Evolutionary conservation across 1,140 invertebrate species (phyloP).

Genomic region (Heterodera schachtii): DNA sequence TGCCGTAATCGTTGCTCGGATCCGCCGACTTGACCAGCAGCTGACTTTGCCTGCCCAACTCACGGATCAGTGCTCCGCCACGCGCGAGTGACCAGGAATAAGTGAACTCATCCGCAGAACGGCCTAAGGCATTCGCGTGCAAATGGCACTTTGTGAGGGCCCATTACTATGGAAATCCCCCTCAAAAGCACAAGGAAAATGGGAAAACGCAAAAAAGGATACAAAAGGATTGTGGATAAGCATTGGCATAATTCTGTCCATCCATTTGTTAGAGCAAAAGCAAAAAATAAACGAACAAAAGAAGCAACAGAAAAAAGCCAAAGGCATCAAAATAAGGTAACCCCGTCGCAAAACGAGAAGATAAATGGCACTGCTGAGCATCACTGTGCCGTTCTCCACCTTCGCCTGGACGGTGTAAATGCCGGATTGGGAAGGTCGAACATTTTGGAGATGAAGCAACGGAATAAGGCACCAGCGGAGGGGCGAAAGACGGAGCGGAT

Average conservation of each 20-base stretch:
- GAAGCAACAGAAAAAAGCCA: neutral
- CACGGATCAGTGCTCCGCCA: constrained; percentile 57
- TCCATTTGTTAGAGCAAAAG: neutral
- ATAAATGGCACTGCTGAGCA: constrained; percentile 37
- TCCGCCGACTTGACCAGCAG: constrained; percentile 58
- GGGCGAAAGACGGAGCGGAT: constrained; percentile 9
- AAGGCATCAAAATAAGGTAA: neutral
- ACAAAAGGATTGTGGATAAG: neutral
- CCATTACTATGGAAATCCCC: neutral
- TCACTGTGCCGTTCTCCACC: constrained; percentile 34
- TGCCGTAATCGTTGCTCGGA: constrained; percentile 63
- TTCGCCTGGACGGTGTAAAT: constrained; percentile 39
- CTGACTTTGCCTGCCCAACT: constrained; percentile 54
- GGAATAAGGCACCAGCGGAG: constrained; percentile 41
- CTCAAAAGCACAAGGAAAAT: neutral
- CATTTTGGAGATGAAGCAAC: constrained; percentile 39
- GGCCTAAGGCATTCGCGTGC: constrained; percentile 27
- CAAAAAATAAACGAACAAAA: neutral
- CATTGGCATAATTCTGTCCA: neutral
- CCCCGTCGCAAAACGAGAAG: constrained; percentile 31
- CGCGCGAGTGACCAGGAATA: constrained; percentile 63
- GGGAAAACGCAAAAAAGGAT: neutral
- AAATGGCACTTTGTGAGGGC: neutral
- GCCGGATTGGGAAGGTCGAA: constrained; percentile 44
- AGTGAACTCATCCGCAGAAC: constrained; percentile 45